Base-by-base conservation (phyloP, 2,113 vertebrate genomes). In the Nettapus auritus region DNA sequence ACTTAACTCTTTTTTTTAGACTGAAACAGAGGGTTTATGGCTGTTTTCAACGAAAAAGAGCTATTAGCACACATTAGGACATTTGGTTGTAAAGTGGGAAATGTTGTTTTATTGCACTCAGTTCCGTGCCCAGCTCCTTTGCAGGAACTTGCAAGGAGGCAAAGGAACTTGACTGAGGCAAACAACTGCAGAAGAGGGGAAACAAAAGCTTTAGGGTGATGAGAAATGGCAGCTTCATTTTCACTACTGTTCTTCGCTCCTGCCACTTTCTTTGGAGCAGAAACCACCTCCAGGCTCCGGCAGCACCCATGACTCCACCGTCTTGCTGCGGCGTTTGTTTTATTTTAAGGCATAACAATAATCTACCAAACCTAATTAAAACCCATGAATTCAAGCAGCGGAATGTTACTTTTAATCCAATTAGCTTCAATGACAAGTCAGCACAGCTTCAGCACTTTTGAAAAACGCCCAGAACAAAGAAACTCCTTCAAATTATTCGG, bases 351-450 rank as follows among this genome's bases (percentile, higher is more conserved):
- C 33, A 6, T 38, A 9, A 46, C 67, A 28, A 60, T 52, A 74
- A 90, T 74, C 93, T 59, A 93, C 79, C 92, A 83, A 88, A 87
- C 18, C 75, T 69, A 80, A 95, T 93, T 86, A 92, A 95, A 74
- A 6, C 19, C 74, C 33, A 2, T 4, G 1, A 93, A 88, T 81
- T 75, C 8, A 11, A 80, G 74, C 80, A 68, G 70, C 23, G 69
- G 57, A 90, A 81, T 0, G 53, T 25, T 89, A 10, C 91, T 91
- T 91, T 95, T 94, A 95, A 97, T 93, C 91, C 95, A 92, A 94
- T 97, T 94, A 86, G 87, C 67, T 52, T 63, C 95, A 55, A 22
- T 11, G 82, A 76, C 90, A 90, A 93, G 40, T 4, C 88, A 76
- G 82, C 60, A 21, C n/a, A 71, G 90, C 92, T 42, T 20, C 92